Evolutionary conservation across 2,797 vertebrate genomes (phyloP), one percentile per base, ranked within the genome.

Genomic region (Prunella strophiata): DNA sequence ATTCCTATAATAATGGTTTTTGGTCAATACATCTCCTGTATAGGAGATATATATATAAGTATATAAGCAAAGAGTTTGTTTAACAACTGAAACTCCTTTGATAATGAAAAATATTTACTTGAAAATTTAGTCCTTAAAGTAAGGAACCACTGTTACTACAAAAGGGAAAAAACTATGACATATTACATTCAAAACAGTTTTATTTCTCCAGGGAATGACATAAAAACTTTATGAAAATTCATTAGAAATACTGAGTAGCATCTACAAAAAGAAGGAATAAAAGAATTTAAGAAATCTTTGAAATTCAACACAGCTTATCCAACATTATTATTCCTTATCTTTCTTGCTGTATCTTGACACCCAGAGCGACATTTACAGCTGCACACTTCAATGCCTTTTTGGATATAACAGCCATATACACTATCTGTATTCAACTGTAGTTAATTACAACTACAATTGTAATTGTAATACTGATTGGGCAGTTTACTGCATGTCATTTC

Each of bases 91-190:
- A 93, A 91, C 17, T 43, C 16, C 54, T 93, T 77, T 74, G 29
- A 74, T 86, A 91, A 91, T n/a, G 23, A 13, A 83, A 85, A 94
- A 91, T 81, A 94, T 51, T 76, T 93, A 83, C 66, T 86, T 88
- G 80, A 65, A 92, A 77, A 67, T 36, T 78, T 88, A n/a, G 18
- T 68, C 22, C 4, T 10, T 51, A 50, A 54, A 87, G 48, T 40
- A 52, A 40, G 81, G 45, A 80, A 50, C 16, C 32, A 52, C 10
- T 30, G 22, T 48, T 78, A 74, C 8, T 61, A 62, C 21, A 71
- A 88, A 75, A 63, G 7, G 12, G 30, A 67, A 90, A 48, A 68
- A 50, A 32, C 2, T 9, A 27, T 22, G 27, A 32, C 29, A 84
- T 10, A 45, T 12, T 58, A 76, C 7, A 74, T 66, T 70, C 27